Conservation (phyloP, 2,888 invertebrate species). For the Bugulina stolonifera region DNA sequence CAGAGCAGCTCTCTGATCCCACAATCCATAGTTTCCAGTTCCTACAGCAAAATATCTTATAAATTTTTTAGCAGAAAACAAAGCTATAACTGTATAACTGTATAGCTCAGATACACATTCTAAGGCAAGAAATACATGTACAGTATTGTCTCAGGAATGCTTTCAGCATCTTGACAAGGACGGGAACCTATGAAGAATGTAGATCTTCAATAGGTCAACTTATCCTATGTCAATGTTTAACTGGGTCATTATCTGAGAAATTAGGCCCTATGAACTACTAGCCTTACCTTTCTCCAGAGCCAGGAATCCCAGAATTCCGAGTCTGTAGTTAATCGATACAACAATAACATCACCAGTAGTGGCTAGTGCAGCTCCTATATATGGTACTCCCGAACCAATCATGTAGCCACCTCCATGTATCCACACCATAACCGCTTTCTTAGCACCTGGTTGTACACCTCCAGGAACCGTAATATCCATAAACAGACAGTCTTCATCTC, state of each 20-base stretch:
- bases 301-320: neutral
- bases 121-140: too few species aligned
- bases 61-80: neutral
- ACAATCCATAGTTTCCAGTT: slow-evolving; percentile 38
- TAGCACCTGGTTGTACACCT: neutral
- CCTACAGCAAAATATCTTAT: slow-evolving; percentile 28
- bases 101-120: too few species aligned
- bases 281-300: neutral
- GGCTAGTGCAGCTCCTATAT: slow-evolving; percentile 8
- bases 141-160: too few species aligned
- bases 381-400: neutral
- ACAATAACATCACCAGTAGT: neutral
- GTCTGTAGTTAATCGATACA: slow-evolving; percentile 12
- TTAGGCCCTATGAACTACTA: neutral
- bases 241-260: too few species aligned
- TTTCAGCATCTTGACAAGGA: too few species aligned
- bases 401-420: slow-evolving; percentile 20
- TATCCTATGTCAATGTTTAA: too few species aligned
- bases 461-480: slow-evolving; percentile 14
- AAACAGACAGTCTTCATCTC: slow-evolving; percentile 20
- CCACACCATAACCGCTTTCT: slow-evolving; percentile 21
- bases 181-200: too few species aligned
- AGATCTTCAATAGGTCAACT: too few species aligned
- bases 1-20: slow-evolving; percentile 37
- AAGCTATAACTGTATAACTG: too few species aligned